Base-by-base conservation (phyloP, 2,797 vertebrate genomes). In the Limnodromus scolopaceus region DNA sequence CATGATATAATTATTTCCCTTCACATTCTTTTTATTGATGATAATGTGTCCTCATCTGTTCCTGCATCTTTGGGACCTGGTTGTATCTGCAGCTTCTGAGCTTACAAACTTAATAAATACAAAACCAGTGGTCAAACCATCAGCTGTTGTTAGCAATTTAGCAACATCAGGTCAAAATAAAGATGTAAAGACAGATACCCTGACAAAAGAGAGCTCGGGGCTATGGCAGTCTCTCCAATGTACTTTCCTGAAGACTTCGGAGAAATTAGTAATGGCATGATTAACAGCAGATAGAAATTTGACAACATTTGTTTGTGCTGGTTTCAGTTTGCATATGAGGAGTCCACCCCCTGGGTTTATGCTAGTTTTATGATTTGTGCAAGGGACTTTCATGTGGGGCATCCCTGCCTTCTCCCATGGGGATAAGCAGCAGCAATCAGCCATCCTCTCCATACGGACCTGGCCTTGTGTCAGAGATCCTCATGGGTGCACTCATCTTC, bases 381-480 rank as follows among this genome's bases (percentile, higher is more conserved):
- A 20, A 41, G 12, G 17, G 22, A 58, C 9, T 41, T 5, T 58
- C 16, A 25, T 11, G 34, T 1, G 0, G 4, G 3, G 9, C 2
- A 38, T 66, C 36, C n/a, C 57, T 87, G 10, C 9, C 20, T 71
- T 10, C 19, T 75, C 3, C 18, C 27, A 32, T 9, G 13, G 9
- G 39, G 5, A 45, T 32, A 6, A 10, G 17, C 55, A 75, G 23
- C 27, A 70, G 10, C 1, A 1, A 25, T 69, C 34, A 81, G n/a
- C 23, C 46, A 48, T 48, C 23, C 16, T 75, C 30, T 11, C 28
- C 3, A 0, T 38, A 38, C 9, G 0, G 0, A 22, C 4, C 20
- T 32, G 14, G 45, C 11, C 9, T 54, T 49, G 11, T 25, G 13
- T 7, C 38, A 46, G 34, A 17, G 7, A 11, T 27, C 3, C 2